Conservation (phyloP, 2,113 vertebrate species). For the Bos indicus region DNA sequence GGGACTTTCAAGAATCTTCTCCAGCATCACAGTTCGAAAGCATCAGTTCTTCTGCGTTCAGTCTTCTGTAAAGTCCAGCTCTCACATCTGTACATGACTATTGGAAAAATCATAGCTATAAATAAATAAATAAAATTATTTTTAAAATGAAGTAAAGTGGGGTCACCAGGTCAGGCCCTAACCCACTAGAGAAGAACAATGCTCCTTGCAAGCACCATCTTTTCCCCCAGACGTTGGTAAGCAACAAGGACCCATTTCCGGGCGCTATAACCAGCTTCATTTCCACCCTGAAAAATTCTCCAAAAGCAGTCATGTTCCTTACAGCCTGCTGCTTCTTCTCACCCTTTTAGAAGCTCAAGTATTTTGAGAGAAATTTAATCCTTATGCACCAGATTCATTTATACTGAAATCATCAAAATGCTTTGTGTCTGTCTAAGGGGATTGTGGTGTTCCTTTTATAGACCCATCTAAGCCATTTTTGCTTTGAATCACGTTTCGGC, state of each 20-base stretch:
- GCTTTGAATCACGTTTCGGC: background rate
- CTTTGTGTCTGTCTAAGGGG: background rate
- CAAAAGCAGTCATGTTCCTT: background rate
- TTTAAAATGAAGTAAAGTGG: background rate
- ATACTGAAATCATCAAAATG: background rate
- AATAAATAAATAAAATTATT: background rate
- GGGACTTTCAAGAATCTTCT: background rate
- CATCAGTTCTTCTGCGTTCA: background rate
- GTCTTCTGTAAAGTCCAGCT: background rate
- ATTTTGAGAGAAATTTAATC: background rate
- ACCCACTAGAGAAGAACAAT: background rate
- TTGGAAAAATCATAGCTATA: background rate
- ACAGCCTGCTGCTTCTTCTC: fast-evolving
- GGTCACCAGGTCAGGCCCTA: background rate
- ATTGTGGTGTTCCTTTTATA: background rate
- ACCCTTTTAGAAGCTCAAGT: background rate
- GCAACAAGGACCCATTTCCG: fast-evolving
- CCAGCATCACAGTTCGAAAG: background rate
- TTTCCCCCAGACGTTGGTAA: fast-evolving
- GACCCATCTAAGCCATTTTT: background rate
- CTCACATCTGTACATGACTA: background rate
- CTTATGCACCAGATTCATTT: conserved; percentile 17
- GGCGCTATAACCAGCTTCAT: background rate
- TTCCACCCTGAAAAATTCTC: background rate
- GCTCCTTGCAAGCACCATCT: fast-evolving